Evolutionary conservation across 92 coral and sea anemone species (phyloP).

Genomic region (Desmophyllum pertusum): DNA sequence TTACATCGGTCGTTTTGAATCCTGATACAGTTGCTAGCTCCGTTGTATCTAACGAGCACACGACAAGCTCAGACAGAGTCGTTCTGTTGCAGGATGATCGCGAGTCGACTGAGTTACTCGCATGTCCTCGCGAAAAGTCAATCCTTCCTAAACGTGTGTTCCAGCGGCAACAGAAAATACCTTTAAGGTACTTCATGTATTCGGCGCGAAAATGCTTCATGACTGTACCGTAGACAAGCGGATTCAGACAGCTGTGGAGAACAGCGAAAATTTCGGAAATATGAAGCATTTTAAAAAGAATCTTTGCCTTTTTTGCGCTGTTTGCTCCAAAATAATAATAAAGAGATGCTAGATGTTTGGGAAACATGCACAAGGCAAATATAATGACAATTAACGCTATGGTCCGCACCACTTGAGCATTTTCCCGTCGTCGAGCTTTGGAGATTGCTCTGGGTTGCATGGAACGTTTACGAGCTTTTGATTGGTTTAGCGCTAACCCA

Average conservation of each 20-base stretch:
- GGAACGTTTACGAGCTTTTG: constrained; percentile 37
- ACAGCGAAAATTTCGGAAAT: constrained; percentile 43
- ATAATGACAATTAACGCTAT: constrained; percentile 27
- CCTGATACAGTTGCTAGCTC: background rate
- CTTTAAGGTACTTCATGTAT: constrained; percentile 35
- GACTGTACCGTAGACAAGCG: constrained; percentile 70
- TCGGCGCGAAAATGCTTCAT: constrained; percentile 65
- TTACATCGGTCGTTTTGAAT: background rate
- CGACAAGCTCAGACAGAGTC: background rate
- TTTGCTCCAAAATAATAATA: background rate
- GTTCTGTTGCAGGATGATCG: background rate
- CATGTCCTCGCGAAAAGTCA: background rate
- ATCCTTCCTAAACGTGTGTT: background rate
- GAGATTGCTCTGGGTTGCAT: constrained; percentile 1
- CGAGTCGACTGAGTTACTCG: background rate
- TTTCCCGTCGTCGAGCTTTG: constrained; percentile 1
- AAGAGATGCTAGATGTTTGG: constrained; percentile 39
- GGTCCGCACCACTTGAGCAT: constrained; percentile 44
- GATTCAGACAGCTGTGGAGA: constrained; percentile 72
- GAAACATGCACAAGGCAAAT: constrained; percentile 43
- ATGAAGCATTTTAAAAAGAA: background rate
- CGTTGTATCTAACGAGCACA: background rate
- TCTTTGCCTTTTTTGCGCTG: background rate
- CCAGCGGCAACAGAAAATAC: constrained; percentile 27
- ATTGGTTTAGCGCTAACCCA: constrained; percentile 31